A percentile compares a stretch with the other conserved stretches of the same genome.
These are phyloP conservation scores for Camelus bactrianus DNA, from an alignment of 2,113 vertebrate species.

Conservation along the genomic window DNA sequence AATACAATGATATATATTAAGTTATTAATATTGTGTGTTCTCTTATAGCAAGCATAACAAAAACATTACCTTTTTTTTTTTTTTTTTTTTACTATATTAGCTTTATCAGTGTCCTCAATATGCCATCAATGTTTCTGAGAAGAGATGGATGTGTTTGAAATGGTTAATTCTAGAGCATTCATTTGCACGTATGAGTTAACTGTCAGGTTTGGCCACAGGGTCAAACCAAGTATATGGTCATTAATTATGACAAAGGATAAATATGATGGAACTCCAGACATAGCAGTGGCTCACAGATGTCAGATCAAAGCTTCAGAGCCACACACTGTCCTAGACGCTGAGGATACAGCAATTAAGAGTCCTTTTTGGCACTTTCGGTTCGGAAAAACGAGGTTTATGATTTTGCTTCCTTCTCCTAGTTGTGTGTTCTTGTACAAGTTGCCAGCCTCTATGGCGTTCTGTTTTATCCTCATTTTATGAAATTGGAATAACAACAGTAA, in stretches of 20 bases:
- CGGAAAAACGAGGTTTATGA: not conserved
- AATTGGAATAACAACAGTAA: not conserved
- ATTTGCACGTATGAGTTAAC: not conserved
- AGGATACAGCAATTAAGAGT: not conserved
- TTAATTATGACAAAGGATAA: not conserved
- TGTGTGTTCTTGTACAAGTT: not conserved
- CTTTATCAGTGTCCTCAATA: not conserved
- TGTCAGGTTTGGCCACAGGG: not conserved
- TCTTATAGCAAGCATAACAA: not conserved
- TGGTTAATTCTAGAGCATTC: not conserved
- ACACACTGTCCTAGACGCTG: not conserved
- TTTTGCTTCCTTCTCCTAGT: not conserved
- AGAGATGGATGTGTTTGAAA: not conserved
- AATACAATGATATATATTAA: not conserved
- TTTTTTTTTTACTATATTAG: not conserved
- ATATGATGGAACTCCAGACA: not conserved
- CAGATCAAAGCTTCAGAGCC: not conserved
- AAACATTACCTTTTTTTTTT: not conserved
- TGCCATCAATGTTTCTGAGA: not conserved
- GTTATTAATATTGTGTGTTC: not conserved
- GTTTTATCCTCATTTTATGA: not conserved
- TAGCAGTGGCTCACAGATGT: not conserved
- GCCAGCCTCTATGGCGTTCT: not conserved
- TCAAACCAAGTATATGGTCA: not conserved
- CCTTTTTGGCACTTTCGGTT: not conserved